Base-by-base conservation (phyloP, 2,888 invertebrate genomes). In the Mallateleia sp. region DNA sequence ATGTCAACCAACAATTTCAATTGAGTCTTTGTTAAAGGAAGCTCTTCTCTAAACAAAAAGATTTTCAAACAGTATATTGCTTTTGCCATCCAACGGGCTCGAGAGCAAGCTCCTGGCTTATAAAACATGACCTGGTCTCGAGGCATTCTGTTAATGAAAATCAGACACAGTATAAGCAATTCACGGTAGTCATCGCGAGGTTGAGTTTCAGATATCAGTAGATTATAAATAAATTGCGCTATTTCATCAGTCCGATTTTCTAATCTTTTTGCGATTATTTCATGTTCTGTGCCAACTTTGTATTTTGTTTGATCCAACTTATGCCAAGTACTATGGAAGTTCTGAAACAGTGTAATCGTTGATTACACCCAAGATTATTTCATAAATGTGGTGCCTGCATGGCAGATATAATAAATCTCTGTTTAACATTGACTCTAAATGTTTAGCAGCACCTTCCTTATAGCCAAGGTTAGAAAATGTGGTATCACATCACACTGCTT, bases 11-110 rank as follows among this genome's bases (percentile, higher is more conserved):
- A 38, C 38, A 38, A 38, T 58, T 77, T 87, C 64, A 77, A 15
- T 50, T 91, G 90, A 22, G n/a, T n/a, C n/a, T n/a, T n/a, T 20
- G 20, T 87, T 32, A 92, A 78, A 28, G 66, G 58, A 52, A 90
- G 91, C 62, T 89, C 77, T 15, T 87, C 54, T 22, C 88, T 79
- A 67, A 91, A 90, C 22, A 91, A 42, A 77, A 90, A 84, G 88
- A 90, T 82, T 58, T 74, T 82, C 14, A 82, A 32, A 58, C 74
- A 77, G 32, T 77, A 71, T 28, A 77, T 83, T 32, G 87, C 90
- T 72, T 85, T 91, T 9, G 83, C 75, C 90, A 92, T 92, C 90
- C 91, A 92, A 15, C 90, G 85, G 52, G 92, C 91, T 74, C 91
- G 91, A 24, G 89, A 90, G 50, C 88, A 71, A 25, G 91, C 89